Evolutionary conservation across 2,797 vertebrate genomes (phyloP).

Genomic region (Cirrhinus mrigala): DNA sequence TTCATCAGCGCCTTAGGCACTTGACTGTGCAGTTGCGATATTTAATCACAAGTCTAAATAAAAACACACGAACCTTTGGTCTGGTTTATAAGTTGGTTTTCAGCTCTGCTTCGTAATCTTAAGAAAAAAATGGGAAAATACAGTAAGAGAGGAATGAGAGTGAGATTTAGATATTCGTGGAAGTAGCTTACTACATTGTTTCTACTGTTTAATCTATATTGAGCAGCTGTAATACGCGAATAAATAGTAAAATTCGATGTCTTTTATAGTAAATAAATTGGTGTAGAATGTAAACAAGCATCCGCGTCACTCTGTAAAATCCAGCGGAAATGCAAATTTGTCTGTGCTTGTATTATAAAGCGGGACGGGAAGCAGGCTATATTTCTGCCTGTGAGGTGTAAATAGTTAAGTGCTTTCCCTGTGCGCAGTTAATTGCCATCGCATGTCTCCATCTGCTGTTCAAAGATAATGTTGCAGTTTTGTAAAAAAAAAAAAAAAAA

Average conservation of each 20-base stretch:
- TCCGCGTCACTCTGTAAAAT: neutral
- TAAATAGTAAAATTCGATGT: neutral
- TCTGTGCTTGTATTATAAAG: neutral
- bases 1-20: neutral
- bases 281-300: neutral
- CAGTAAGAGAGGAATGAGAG: neutral
- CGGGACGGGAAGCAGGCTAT: neutral
- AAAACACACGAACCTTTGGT: neutral
- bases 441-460: slow-evolving; percentile 42
- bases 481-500: neutral
- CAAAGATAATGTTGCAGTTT: neutral
- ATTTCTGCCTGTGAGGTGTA: neutral
- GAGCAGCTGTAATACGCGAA: neutral
- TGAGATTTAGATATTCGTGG: neutral
- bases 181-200: neutral
- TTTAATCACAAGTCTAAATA: neutral
- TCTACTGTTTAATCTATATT: neutral
- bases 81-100: neutral
- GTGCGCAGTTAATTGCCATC: neutral
- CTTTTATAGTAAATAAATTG: neutral
- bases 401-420: slow-evolving; percentile 7
- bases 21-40: neutral
- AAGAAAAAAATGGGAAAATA: neutral
- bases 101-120: neutral
- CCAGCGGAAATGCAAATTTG: neutral